Base-by-base conservation (phyloP, 2,797 vertebrate genomes). In the Vireo griseus region DNA sequence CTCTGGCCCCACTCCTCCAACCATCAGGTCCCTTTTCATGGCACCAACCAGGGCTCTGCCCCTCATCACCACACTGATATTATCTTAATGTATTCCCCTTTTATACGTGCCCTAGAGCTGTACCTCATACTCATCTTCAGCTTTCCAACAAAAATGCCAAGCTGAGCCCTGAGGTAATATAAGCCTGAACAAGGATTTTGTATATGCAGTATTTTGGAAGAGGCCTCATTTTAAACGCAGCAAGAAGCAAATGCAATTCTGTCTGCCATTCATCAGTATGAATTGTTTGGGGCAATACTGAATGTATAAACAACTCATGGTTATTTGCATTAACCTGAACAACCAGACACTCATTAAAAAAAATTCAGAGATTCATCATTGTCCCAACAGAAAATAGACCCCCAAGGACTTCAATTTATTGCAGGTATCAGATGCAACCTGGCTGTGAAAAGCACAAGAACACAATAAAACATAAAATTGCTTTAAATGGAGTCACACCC, bases 281-380 rank as follows among this genome's bases (percentile, higher is more conserved):
- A 92, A 83, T 29, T 37, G 11, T 26, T 89, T 57, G 16, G 28
- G 42, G 33, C 42, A 54, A 76, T 26, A 47, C 7, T 11, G 7
- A 92, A 28, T 20, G 7, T 33, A 37, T 50, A 76, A 92, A 81
- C 10, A 37, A 44, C 54, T 13, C 7, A 35, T 3, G 4, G 19
- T 51, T 84, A 62, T 66, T 88, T 74, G n/a, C 75, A 84, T 71
- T 63, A 91, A 90, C 33, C 17, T 62, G n/a, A 75, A 58, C 28
- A 81, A 90, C 5, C 13, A 57, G 71, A 55, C 1, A 3, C 5
- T 47, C 20, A 20, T 42, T 24, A 7, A 61, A 79, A 82, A 31
- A 52, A 14, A 10, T 40, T 57, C 29, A 45, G 21, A 50, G 10
- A 91, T 52, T 37, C 25, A 79, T 22, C 26, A 42, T 8, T 65